These are phyloP conservation scores for Leuciscus waleckii DNA, from an alignment of 2,797 vertebrate species.

Conservation along the genomic window DNA sequence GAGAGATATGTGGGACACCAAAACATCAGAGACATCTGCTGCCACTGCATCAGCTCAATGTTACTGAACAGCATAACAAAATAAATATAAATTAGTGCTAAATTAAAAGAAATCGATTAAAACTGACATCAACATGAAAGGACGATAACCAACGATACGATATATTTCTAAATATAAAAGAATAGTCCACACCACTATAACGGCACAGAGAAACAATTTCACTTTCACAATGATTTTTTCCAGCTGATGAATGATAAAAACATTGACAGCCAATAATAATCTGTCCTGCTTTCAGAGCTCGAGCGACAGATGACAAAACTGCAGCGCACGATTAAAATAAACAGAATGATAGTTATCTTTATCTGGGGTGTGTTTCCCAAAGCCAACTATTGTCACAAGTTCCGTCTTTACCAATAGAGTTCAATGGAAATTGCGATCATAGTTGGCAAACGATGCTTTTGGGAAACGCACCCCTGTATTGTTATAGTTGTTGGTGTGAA, in stretches of 20 bases:
- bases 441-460: too few species aligned
- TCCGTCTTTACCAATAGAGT: too few species aligned
- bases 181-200: background rate
- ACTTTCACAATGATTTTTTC: too few species aligned
- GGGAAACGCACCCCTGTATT: too few species aligned
- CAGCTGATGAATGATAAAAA: too few species aligned
- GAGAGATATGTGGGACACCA: conserved; percentile 16
- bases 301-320: background rate
- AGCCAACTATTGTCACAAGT: too few species aligned
- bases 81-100: background rate
- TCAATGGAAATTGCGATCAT: too few species aligned
- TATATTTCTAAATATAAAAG: background rate
- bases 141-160: background rate
- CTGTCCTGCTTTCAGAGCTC: background rate
- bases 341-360: background rate
- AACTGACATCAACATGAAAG: background rate
- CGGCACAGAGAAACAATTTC: background rate
- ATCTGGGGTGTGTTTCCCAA: too few species aligned
- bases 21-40: conserved; percentile 13
- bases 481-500: too few species aligned
- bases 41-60: background rate
- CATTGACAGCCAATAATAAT: background rate
- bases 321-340: background rate
- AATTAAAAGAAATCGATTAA: background rate
- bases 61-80: background rate